phyloP scores from a whole-genome alignment of 2,113 vertebrate genomes.

The Saimiri boliviensis region DNA sequence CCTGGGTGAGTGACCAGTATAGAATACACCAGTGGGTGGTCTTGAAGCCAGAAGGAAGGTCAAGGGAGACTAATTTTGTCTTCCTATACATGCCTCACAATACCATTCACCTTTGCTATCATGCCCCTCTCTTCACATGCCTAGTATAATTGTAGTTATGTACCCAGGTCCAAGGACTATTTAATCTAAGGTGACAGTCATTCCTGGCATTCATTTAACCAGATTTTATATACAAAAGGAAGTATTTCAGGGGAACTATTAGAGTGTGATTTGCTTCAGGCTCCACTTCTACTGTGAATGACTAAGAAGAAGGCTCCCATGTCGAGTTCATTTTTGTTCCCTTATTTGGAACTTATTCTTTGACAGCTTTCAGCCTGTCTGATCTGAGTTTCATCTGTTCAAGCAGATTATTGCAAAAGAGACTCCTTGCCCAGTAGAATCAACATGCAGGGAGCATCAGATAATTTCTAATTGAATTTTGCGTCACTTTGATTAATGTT shows the following conservation, averaged over 20 bases:
- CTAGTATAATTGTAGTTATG: neutral
- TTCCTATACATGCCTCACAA: neutral
- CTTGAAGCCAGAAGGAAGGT: neutral
- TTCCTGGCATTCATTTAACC: slow-evolving; percentile 17
- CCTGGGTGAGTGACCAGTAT: neutral
- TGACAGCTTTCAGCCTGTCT: slow-evolving; percentile 25
- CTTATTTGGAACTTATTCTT: slow-evolving; percentile 50
- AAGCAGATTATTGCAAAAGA: slow-evolving; percentile 49
- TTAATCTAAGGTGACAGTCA: slow-evolving; percentile 28
- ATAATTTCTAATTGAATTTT: slow-evolving; percentile 75
- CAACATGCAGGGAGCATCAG: slow-evolving; percentile 60
- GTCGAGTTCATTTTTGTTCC: slow-evolving; percentile 47
- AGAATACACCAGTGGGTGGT: neutral
- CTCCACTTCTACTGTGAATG: neutral
- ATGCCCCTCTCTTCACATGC: neutral
- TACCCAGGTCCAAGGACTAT: neutral
- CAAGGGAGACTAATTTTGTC: neutral
- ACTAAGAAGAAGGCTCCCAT: neutral
- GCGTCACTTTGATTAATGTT: slow-evolving; percentile 68
- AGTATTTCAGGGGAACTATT: neutral
- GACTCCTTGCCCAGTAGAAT: slow-evolving; percentile 48
- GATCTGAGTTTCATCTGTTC: slow-evolving; percentile 46
- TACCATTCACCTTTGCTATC: neutral
- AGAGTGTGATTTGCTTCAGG: slow-evolving; percentile 28
- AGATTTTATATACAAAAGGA: slow-evolving; percentile 39